Base-by-base conservation (phyloP, 2,113 vertebrate genomes). In the Chitala chitala region DNA sequence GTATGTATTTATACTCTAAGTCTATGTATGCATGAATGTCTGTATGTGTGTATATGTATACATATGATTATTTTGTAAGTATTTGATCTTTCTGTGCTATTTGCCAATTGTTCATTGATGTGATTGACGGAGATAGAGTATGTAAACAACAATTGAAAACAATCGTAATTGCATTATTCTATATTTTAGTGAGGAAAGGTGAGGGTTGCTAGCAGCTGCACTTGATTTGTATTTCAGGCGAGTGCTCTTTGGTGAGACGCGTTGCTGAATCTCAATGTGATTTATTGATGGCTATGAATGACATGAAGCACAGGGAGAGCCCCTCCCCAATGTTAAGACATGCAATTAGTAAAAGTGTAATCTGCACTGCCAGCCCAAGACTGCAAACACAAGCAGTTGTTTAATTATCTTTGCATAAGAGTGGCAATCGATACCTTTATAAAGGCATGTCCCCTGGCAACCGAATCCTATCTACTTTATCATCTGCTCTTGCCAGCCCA, bases 381-480 rank as follows among this genome's bases (percentile, higher is more conserved):
- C 56, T 73, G 71, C 83, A 75, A 61, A 83, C 82, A 87, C 80
- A 74, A 84, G 82, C 78, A 80, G 75, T 84, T 81, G 81, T 86
- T 89, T 89, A 90, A 90, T 88, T 90, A 89, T 86, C 84, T 90
- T 84, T 87, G 87, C 88, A 86, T 88, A 84, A 80, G 78, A 84
- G 76, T 84, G 75, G 50, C 2, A 51, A 89, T 91, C 87, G 54
- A 87, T 86, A 36, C 58, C 73, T 86, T 86, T 73, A 51, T 83
- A 84, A 84, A 84, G 81, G 76, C 72, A 61, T 68, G 75, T 36
- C 83, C 85, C 80, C 29, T 81, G 80, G 82, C 85, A 87, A 85
- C 87, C 75, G 77, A 65, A 81, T 79, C 84, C 82, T 75, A 79
- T 86, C 79, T 71, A 5, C 77, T 84, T 79, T 76, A 84, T 85